A percentile compares a stretch with the other conserved stretches of the same genome.
These are phyloP conservation scores for Acleris sparsana DNA, from an alignment of 2,888 invertebrate species.

Conservation along the genomic window DNA sequence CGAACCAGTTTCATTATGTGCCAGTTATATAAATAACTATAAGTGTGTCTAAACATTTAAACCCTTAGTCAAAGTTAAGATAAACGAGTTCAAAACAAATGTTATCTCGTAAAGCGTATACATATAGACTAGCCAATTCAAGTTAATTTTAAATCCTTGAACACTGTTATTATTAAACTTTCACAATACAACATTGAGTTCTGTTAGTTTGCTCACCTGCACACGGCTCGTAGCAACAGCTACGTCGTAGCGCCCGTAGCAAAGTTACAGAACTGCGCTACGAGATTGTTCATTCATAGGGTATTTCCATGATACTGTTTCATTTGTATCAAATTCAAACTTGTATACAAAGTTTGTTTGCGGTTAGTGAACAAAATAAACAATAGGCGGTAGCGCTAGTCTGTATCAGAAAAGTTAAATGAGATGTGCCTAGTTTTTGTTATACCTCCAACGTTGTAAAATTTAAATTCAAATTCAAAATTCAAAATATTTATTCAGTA, in stretches of 20 bases:
- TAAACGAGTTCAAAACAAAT: no score
- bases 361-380: conserved; percentile 9
- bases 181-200: neutral
- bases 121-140: no score
- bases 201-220: neutral
- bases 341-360: neutral
- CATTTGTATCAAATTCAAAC: conserved; percentile 14
- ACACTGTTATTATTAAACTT: neutral
- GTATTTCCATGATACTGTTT: conserved; percentile 9
- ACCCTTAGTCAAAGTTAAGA: no score
- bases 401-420: conserved; percentile 7
- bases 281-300: conserved; percentile 4
- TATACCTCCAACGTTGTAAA: neutral
- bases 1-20: no score
- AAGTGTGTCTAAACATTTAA: no score
- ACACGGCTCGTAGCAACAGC: conserved; percentile 3
- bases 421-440: conserved; percentile 8
- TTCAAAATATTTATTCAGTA: no score
- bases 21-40: no score
- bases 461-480: no score
- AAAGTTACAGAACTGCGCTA: conserved; percentile 11
- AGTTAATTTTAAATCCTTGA: neutral
- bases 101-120: no score
- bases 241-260: conserved; percentile 9
- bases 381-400: conserved; percentile 12